Evolutionary conservation across 2,888 invertebrate species (phyloP).

Genomic region (Dinocampus coccinellae): DNA sequence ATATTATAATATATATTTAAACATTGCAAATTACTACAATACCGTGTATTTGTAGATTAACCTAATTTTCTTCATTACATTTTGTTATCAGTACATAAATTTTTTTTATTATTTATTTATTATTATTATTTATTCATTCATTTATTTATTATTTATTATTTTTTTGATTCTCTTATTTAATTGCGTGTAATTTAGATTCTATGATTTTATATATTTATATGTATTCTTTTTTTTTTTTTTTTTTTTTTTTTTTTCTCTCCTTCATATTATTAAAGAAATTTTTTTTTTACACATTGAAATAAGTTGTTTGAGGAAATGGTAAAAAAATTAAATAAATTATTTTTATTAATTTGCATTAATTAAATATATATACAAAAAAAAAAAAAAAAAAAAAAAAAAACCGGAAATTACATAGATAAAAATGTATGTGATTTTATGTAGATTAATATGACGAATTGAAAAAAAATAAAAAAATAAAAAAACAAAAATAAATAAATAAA

Average conservation of each 20-base stretch:
- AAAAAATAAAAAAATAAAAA: too few species aligned
- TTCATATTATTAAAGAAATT: neutral
- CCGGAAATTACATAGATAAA: too few species aligned
- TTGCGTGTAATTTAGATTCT: conserved; percentile 7
- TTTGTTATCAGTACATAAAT: conserved; percentile 10
- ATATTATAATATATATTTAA: conserved; percentile 21
- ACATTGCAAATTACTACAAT: conserved; percentile 26
- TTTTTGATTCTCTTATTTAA: neutral
- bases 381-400: too few species aligned
- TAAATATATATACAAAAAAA: too few species aligned
- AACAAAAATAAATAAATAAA: too few species aligned
- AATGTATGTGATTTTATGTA: too few species aligned
- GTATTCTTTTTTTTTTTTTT: too few species aligned
- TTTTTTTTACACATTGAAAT: neutral
- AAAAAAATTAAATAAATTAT: conserved; percentile 17
- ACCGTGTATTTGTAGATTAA: conserved; percentile 33
- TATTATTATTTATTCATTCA: too few species aligned
- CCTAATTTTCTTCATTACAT: conserved; percentile 31
- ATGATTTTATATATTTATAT: neutral
- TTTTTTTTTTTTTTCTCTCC: too few species aligned
- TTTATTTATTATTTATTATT: neutral
- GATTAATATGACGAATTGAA: too few species aligned
- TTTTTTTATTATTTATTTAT: neutral
- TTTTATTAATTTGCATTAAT: neutral
- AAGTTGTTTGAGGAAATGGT: neutral